A percentile compares a stretch with the other conserved stretches of the same genome.
phyloP scores from a whole-genome alignment of 2,113 vertebrate genomes.

The Clarias gariepinus region DNA sequence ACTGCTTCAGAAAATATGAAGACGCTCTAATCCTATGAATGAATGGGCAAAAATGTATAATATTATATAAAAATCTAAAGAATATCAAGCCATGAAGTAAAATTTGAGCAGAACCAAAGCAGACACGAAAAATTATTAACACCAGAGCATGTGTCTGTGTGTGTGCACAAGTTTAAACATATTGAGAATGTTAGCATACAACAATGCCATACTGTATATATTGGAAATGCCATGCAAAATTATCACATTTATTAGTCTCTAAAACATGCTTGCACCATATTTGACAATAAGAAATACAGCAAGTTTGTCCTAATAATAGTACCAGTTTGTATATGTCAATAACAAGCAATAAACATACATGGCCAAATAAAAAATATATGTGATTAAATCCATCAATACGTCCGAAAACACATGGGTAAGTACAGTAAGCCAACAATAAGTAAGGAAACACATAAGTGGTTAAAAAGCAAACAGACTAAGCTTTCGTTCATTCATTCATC shows the following conservation, averaged over 20 bases:
- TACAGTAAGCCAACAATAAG: neutral
- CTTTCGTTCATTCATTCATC: neutral
- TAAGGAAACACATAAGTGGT: neutral
- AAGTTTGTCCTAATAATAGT: neutral
- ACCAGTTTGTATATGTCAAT: neutral
- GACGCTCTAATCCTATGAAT: slow-evolving; percentile 49
- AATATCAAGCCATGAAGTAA: neutral
- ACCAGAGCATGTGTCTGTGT: slow-evolving; percentile 11
- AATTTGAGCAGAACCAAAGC: neutral
- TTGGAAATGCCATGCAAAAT: slow-evolving; percentile 33
- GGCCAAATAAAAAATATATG: neutral
- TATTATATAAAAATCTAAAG: neutral
- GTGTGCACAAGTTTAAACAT: neutral
- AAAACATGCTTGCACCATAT: slow-evolving; percentile 37
- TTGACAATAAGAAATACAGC: slow-evolving; percentile 39
- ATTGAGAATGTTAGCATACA: neutral
- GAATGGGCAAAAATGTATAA: neutral
- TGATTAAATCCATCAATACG: neutral
- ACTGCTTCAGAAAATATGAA: slow-evolving; percentile 27
- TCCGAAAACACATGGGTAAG: neutral
- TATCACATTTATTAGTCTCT: slow-evolving; percentile 7
- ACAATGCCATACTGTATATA: neutral
- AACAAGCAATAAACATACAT: neutral
- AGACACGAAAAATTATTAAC: neutral
- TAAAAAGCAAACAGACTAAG: neutral